Base-by-base conservation (phyloP, 2,113 vertebrate genomes). In the Anseranas semipalmata region DNA sequence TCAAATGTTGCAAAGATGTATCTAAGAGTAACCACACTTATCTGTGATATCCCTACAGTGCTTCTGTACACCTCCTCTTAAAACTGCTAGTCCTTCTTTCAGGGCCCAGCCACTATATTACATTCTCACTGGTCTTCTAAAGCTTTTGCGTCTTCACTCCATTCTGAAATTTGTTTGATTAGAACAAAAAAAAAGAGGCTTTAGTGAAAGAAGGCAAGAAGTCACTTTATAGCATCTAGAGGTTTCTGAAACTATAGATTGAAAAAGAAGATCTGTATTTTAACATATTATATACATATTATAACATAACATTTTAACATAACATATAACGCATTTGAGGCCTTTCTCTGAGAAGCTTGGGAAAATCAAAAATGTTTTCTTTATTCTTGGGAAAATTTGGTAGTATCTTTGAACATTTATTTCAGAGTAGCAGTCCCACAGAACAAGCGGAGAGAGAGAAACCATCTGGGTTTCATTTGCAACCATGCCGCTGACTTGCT, bases 381-480 rank as follows among this genome's bases (percentile, higher is more conserved):
- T 52, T 33, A 59, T 79, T 62, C 78, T 74, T 52, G 21, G 17
- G 33, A 82, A 71, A 78, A 60, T 48, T 81, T 74, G 72, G 3
- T 53, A 46, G n/a, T 86, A 45, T 59, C 43, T 84, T 68, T n/a
- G 33, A 75, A 78, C 10, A 27, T 62, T 84, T 62, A 41, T 93
- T 91, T 86, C 76, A 60, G 28, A 3, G 2, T 43, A 78, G 17
- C 52, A 43, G 12, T 48, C 46, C 39, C 33, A 62, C 60, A 77
- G 67, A 87, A 78, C 33, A 94, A 62, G 37, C 60, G n/a, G n/a
- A 89, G 46, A 83, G 90, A 90, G 83, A 86, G 78, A n/a, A 72
- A 33, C 39, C 93, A 91, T 94, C 85, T 95, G 83, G 75, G 32
- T 93, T 96, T 94, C 76, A 94, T 95, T 84, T 86, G 50, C 56